These are phyloP conservation scores for Balanococcus diminutus DNA, from an alignment of 2,888 invertebrate species.

Conservation along the genomic window DNA sequence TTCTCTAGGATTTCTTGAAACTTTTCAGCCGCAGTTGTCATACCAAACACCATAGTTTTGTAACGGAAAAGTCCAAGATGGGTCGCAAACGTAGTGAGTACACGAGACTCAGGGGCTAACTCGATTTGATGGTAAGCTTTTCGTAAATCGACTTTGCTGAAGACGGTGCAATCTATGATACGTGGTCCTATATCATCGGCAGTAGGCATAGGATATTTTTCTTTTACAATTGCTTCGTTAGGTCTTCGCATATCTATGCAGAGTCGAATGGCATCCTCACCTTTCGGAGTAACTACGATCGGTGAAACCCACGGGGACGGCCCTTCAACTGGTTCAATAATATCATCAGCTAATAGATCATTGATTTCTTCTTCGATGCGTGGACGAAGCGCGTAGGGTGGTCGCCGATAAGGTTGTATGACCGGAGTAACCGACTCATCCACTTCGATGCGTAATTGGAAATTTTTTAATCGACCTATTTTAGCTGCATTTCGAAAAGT, in stretches of 20 bases:
- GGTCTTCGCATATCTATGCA: not conserved
- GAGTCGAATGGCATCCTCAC: not conserved
- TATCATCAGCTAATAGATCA: not conserved
- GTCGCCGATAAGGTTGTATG: not conserved
- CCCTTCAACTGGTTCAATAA: not conserved
- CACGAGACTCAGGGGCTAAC: too few relatives aligned
- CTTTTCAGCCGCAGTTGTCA: too few relatives aligned
- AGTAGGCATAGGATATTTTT: conserved; percentile 1
- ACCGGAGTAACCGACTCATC: not conserved
- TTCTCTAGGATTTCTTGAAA: too few relatives aligned
- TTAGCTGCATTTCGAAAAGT: not conserved
- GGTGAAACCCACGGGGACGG: conserved; percentile 12
- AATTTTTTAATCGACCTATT: not conserved
- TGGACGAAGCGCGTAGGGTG: not conserved
- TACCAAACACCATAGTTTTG: too few relatives aligned
- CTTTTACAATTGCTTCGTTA: not conserved
- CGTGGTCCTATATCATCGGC: not conserved
- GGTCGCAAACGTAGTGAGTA: too few relatives aligned
- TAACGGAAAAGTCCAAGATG: too few relatives aligned
- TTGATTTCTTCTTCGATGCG: not conserved
- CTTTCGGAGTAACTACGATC: not conserved
- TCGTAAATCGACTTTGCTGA: conserved; percentile 44
- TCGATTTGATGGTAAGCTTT: too few relatives aligned
- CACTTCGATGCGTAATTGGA: not conserved
- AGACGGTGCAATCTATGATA: not conserved